phyloP scores from a whole-genome alignment of 2,888 invertebrate species.

The Chalcis sispes region DNA sequence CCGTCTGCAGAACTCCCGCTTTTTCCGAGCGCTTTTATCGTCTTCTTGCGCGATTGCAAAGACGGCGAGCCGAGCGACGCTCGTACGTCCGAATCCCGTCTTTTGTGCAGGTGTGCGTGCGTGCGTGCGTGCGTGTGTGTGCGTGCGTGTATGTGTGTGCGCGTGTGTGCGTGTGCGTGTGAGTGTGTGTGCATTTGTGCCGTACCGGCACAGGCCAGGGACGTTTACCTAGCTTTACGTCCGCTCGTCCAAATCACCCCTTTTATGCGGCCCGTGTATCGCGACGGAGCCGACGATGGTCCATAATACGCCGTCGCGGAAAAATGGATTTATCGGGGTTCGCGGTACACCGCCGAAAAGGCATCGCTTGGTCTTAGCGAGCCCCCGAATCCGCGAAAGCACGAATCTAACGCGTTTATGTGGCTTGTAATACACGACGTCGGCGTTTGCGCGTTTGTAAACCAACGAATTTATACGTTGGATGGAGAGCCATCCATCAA shows the following conservation, averaged over 20 bases:
- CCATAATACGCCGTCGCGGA: too few relatives aligned
- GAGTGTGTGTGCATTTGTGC: too few relatives aligned
- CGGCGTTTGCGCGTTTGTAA: constrained; percentile 2
- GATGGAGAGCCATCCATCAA: constrained; percentile 17
- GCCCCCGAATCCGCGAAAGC: background rate
- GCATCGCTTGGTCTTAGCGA: background rate
- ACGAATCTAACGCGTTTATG: constrained; percentile 22
- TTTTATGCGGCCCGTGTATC: background rate
- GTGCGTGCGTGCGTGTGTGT: too few relatives aligned
- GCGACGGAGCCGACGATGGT: too few relatives aligned
- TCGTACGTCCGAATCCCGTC: too few relatives aligned
- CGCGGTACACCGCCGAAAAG: background rate
- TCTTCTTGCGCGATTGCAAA: background rate
- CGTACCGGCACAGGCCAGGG: too few relatives aligned
- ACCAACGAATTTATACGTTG: constrained; percentile 18
- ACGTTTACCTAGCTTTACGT: too few relatives aligned
- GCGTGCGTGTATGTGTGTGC: too few relatives aligned
- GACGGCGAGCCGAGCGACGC: background rate
- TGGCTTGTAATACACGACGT: background rate
- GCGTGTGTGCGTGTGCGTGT: too few relatives aligned
- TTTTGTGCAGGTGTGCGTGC: too few relatives aligned
- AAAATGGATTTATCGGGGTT: constrained; percentile 50
- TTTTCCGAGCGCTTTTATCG: background rate
- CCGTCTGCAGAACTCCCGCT: background rate
- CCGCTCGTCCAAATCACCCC: too few relatives aligned